These are phyloP conservation scores for Helarctos malayanus DNA, from an alignment of 2,797 vertebrate genomes.

Conservation along the genomic window DNA sequence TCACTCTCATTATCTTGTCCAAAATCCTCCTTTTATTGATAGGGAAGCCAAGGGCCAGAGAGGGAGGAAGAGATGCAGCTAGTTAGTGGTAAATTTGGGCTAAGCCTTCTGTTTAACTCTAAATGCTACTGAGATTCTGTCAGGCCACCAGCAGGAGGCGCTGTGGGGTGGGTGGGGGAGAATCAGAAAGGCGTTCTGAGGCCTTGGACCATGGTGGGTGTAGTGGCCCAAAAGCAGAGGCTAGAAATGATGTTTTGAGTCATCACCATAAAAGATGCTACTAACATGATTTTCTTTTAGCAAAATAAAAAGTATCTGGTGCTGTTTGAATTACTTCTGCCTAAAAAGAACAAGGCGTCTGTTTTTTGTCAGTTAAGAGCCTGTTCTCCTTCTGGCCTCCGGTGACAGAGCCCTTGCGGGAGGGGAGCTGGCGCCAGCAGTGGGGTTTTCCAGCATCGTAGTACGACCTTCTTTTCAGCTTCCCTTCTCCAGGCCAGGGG, in stretches of 20 bases:
- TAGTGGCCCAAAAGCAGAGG: not conserved
- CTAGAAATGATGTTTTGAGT: not conserved
- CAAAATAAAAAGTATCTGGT: not conserved
- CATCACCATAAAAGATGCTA: not conserved
- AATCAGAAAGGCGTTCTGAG: not conserved
- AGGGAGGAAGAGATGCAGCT: not conserved
- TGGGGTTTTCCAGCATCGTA: not conserved
- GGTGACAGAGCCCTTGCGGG: not conserved
- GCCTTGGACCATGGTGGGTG: not conserved
- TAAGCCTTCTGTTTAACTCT: not conserved
- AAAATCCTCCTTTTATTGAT: not conserved
- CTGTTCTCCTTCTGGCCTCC: not conserved
- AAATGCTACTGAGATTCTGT: not conserved
- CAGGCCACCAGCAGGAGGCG: not conserved
- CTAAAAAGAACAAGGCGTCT: not conserved
- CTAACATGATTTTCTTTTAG: conserved; percentile 31
- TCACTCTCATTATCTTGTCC: not conserved
- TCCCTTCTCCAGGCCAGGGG: not conserved
- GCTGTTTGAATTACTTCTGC: not conserved
- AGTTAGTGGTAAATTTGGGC: not conserved
- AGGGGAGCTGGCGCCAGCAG: not conserved
- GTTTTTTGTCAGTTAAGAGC: not conserved
- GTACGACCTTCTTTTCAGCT: not conserved
- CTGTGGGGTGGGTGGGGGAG: not conserved
- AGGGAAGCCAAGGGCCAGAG: not conserved